Evolutionary conservation across 1,140 invertebrate species (phyloP), one percentile per base, ranked within the genome.

Genomic region (Megalopta genalis): DNA sequence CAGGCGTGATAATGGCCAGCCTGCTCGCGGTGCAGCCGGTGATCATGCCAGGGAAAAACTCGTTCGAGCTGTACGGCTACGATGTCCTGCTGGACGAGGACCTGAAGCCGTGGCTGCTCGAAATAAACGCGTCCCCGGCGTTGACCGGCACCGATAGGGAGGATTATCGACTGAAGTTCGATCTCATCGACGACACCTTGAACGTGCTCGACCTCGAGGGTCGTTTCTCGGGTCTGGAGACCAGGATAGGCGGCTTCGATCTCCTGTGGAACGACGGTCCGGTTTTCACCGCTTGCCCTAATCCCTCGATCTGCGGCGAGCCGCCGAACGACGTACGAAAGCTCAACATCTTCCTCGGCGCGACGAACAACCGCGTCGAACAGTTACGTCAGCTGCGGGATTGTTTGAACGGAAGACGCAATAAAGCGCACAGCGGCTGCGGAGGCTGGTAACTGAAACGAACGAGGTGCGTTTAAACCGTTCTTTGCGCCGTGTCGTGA

Each of bases 1-100:
- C 14, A 91, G 90, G 88, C 78, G 88, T 94, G 42, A 93, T 94
- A 74, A 93, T 95, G 76, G 94, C 94, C 67, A 95, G 94, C 42
- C 85, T 95, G 21, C 92, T 94, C 80, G 93, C 93, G 46, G 94
- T 94, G 8, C 91, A 94, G 42, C 90, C 88, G 23, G 82, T 90
- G 7, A 93, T 94, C 60, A 90, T 91, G 77, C 91, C 92, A n/a
- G 88, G 91, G 18, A 87, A 90, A 54, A 93, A 94, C 67, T 95
- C 94, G 62, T 95, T 94, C 87, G 95, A 96, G 88, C 87, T 96
- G 8, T 96, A 95, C 89, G 95, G 95, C 16, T 95, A 95, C 90
- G 95, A 96, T 85, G 93, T 96, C 69, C 87, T 96, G 5, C 90
- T 96, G 25, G 95, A 95, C 88, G 93, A 93, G n/a, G 89, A 92